These are phyloP conservation scores for Chironomus tentans DNA, from an alignment of 2,888 invertebrate genomes.

Conservation along the genomic window DNA sequence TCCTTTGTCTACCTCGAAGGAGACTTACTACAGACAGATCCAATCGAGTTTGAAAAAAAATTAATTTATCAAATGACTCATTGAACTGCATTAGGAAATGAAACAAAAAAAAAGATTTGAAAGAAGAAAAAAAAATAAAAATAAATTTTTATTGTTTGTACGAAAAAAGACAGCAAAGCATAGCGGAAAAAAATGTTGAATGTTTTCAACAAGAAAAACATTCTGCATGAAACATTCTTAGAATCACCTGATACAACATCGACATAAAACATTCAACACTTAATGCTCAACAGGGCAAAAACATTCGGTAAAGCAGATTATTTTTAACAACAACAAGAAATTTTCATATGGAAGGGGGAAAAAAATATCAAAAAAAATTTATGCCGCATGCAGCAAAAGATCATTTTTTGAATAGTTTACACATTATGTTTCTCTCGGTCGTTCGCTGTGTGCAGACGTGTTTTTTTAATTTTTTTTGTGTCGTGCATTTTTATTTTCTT, in stretches of 20 bases:
- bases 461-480: neutral
- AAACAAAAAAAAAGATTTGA: no score
- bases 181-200: no score
- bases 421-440: constrained; percentile 20
- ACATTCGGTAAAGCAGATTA: constrained; percentile 14
- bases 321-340: neutral
- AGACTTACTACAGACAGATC: no score
- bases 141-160: no score
- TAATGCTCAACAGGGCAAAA: neutral
- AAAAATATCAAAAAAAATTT: neutral
- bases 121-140: no score
- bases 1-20: no score
- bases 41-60: neutral
- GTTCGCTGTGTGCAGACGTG: constrained; percentile 23
- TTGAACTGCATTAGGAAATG: neutral
- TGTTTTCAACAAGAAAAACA: no score
- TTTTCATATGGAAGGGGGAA: neutral
- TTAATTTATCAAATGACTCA: neutral
- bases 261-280: neutral
- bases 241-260: neutral
- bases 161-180: no score
- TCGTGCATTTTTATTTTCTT: neutral
- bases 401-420: neutral
- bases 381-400: constrained; percentile 1
- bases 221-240: neutral